Conservation (phyloP, 64 coral and sea anemone species). For the Catalaphyllia jardinei region DNA sequence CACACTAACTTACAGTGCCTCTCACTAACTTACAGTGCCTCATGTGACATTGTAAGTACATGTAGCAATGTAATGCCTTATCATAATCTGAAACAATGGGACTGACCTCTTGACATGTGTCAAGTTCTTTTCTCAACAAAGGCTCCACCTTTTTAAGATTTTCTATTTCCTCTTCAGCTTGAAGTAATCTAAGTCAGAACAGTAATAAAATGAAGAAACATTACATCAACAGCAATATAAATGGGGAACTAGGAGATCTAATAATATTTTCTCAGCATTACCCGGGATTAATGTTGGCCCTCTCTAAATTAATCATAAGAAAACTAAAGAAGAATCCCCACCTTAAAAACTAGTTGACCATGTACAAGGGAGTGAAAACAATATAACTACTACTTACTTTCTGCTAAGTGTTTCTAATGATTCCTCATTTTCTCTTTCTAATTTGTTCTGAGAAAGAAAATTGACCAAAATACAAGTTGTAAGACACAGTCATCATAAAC, state of each 20-base stretch:
- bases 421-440: slow-evolving; percentile 92
- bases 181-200: slow-evolving; percentile 58
- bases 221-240: no score
- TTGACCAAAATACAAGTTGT: not conserved
- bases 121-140: slow-evolving; percentile 89
- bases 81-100: no score
- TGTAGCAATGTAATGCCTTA: no score
- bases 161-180: slow-evolving; percentile 95
- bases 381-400: slow-evolving; percentile 70
- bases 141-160: slow-evolving; percentile 89
- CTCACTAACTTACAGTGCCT: no score
- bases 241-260: no score
- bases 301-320: no score
- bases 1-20: no score
- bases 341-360: not conserved
- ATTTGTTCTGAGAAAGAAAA: slow-evolving; percentile 58
- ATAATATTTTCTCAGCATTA: no score
- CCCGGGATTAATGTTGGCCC: no score
- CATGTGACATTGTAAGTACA: no score
- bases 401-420: slow-evolving; percentile 55
- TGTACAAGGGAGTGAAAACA: not conserved
- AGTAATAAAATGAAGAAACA: not conserved
- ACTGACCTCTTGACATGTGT: slow-evolving; percentile 83
- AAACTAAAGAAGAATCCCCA: no score
- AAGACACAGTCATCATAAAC: no score